Percentiles rank a stretch among this genome's conserved stretches.
phyloP scores from a whole-genome alignment of 2,113 vertebrate genomes.

The Porphyrio hochstetteri region DNA sequence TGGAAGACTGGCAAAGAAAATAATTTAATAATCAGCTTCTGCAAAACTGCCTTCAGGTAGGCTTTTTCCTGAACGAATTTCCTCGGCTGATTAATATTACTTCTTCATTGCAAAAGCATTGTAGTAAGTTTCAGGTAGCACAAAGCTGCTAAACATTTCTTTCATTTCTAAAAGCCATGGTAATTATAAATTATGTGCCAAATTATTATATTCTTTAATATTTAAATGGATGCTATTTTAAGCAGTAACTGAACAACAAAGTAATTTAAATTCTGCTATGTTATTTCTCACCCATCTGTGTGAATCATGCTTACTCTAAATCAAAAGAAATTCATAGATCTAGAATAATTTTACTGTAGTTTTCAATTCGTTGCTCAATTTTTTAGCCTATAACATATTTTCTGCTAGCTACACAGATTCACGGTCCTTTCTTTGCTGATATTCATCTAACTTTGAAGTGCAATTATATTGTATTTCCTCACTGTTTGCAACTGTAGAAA shows the following conservation, averaged over 20 bases:
- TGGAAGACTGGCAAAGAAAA: neutral
- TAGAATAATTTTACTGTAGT: neutral
- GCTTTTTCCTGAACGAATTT: neutral
- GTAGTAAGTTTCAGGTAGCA: neutral
- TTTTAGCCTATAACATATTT: neutral
- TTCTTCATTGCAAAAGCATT: neutral
- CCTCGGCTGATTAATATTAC: neutral
- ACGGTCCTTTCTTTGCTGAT: neutral
- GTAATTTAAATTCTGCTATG: neutral
- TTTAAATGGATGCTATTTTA: constrained; percentile 21
- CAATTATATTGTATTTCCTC: constrained; percentile 50
- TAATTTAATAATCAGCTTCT: neutral
- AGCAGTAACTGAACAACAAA: neutral
- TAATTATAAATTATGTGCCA: neutral
- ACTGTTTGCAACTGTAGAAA: constrained; percentile 33
- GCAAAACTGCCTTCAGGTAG: neutral
- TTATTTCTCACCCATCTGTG: neutral
- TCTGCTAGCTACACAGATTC: neutral
- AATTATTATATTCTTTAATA: neutral
- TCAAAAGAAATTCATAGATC: neutral
- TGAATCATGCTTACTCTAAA: neutral
- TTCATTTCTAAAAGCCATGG: neutral
- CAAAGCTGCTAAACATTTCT: neutral
- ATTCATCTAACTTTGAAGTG: constrained; percentile 13
- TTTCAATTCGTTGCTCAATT: neutral